Conservation (phyloP, 2,113 vertebrate genomes). For the Thalassarche chlororhynchos region DNA sequence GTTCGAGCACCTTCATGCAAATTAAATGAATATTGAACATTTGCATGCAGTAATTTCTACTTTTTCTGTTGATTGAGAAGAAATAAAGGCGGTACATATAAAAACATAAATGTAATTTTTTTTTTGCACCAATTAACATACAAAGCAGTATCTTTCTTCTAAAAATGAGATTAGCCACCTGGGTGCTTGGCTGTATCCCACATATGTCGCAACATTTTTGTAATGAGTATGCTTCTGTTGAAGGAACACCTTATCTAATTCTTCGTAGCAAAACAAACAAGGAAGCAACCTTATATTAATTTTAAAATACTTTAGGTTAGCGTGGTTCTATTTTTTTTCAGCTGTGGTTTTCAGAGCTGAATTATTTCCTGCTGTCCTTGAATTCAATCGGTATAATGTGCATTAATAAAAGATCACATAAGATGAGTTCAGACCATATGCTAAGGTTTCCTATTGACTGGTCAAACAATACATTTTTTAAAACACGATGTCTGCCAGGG, state of each 20-base stretch:
- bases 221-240: conserved; percentile 66
- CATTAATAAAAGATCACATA: conserved; percentile 83
- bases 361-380: conserved; percentile 76
- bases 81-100: conserved; percentile 72
- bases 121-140: conserved; percentile 82
- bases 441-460: conserved; percentile 75
- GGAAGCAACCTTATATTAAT: conserved; percentile 63
- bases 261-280: conserved; percentile 66
- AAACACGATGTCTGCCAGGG: conserved; percentile 11
- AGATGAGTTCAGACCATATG: conserved; percentile 75
- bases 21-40: conserved; percentile 90
- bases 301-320: conserved; percentile 62
- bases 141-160: conserved; percentile 82
- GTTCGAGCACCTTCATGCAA: conserved; percentile 97
- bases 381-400: conserved; percentile 70
- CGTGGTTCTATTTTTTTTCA: conserved; percentile 45
- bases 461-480: conserved; percentile 74
- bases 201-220: conserved; percentile 83
- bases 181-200: conserved; percentile 87
- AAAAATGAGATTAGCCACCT: conserved; percentile 93
- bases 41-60: conserved; percentile 81
- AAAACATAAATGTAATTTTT: conserved; percentile 70
- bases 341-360: conserved; percentile 67
- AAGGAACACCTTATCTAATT: conserved; percentile 67
- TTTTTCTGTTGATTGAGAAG: conserved; percentile 82